phyloP scores from a whole-genome alignment of 2,113 vertebrate species.

The Chloropsis hardwickii region DNA sequence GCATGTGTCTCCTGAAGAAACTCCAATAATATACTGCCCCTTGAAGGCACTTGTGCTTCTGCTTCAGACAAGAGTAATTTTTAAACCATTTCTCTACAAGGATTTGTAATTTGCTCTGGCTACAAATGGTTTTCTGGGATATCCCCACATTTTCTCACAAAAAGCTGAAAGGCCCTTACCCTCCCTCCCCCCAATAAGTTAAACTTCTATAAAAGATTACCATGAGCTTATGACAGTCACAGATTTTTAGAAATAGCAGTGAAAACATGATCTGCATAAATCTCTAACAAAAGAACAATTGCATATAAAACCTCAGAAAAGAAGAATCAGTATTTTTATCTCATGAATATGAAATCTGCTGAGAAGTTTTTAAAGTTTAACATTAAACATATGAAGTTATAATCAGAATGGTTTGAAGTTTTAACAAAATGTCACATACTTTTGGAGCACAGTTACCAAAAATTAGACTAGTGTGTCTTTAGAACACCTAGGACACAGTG shows the following conservation, averaged over 20 bases:
- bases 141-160: constrained; percentile 45
- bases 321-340: constrained; percentile 30
- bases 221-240: constrained; percentile 57
- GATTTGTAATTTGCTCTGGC: constrained; percentile 1
- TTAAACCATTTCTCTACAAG: neutral
- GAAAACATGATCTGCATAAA: constrained; percentile 53
- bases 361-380: constrained; percentile 16
- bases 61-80: constrained; percentile 54
- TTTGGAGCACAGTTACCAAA: constrained; percentile 4
- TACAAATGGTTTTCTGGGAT: constrained; percentile 50
- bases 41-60: constrained; percentile 80
- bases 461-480: neutral
- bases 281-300: constrained; percentile 47
- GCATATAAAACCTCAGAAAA: constrained; percentile 63
- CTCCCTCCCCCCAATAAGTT: constrained; percentile 69
- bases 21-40: constrained; percentile 48
- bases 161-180: constrained; percentile 53
- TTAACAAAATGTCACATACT: neutral
- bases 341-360: constrained; percentile 41
- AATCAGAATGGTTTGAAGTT: constrained; percentile 31
- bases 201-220: constrained; percentile 69
- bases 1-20: constrained; percentile 33
- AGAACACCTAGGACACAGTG: neutral
- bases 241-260: constrained; percentile 66
- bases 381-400: neutral